Evolutionary conservation across 2,888 invertebrate genomes (phyloP).

Genomic region (Bombylius major): DNA sequence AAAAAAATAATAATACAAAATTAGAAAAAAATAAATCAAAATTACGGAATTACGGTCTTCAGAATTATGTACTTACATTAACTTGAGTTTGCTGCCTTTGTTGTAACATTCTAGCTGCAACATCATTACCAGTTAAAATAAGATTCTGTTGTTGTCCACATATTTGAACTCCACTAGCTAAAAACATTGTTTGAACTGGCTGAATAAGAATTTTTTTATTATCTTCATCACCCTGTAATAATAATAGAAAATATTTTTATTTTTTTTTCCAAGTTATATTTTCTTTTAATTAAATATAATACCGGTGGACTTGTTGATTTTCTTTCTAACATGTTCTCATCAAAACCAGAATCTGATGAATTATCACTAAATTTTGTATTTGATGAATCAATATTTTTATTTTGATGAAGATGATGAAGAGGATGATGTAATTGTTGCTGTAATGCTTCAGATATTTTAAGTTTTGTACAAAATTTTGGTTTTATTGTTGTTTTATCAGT

Average conservation of each 20-base stretch:
- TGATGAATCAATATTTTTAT: conserved; percentile 17
- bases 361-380: conserved; percentile 45
- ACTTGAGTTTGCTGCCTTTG: conserved; percentile 20
- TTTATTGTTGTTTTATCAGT: not conserved
- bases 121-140: conserved; percentile 27
- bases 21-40: not conserved
- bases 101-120: conserved; percentile 26
- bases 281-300: conserved; percentile 9
- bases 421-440: not conserved
- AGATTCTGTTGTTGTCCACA: conserved; percentile 27
- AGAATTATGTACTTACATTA: conserved; percentile 1
- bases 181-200: conserved; percentile 25
- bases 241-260: conserved; percentile 3
- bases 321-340: conserved; percentile 37
- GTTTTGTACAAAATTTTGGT: too few relatives aligned
- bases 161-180: conserved; percentile 28
- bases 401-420: not conserved
- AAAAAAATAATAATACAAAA: not conserved
- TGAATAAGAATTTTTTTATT: conserved; percentile 22
- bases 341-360: conserved; percentile 61
- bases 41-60: too few relatives aligned
- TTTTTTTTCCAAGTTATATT: not conserved
- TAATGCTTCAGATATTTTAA: not conserved
- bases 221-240: conserved; percentile 22
- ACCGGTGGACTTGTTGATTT: conserved; percentile 32